Percentiles rank a stretch among this genome's conserved stretches.
Conservation (phyloP, 2,113 vertebrate genomes). For the Thermophis baileyi region DNA sequence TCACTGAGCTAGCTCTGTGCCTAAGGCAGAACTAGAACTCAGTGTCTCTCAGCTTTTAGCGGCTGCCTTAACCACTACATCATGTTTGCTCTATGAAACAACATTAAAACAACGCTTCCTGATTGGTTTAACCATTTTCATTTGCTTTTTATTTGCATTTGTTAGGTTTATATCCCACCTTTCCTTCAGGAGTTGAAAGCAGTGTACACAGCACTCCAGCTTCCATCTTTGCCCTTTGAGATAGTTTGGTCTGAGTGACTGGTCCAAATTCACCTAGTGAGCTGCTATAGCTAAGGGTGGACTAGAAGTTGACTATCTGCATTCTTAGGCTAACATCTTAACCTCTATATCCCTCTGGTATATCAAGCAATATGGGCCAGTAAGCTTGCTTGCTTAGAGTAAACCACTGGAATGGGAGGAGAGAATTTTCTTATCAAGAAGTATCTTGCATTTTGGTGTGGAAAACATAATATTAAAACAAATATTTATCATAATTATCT, state of each 20-base stretch:
- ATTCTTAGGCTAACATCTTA: neutral
- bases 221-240: neutral
- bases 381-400: neutral
- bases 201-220: neutral
- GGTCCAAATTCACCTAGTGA: neutral
- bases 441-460: neutral
- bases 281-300: neutral
- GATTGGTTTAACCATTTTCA: neutral
- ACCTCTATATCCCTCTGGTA: neutral
- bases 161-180: neutral
- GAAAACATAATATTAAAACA: neutral
- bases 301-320: neutral
- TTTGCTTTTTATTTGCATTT: neutral
- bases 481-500: neutral
- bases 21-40: neutral
- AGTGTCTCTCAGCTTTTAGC: neutral
- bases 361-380: neutral
- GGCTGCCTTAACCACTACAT: neutral
- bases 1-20: neutral
- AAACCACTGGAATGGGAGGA: neutral
- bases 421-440: neutral
- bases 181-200: neutral
- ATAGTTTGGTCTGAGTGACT: neutral
- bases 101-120: neutral
- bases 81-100: neutral